Conservation (phyloP, 2,888 invertebrate genomes). For the Stratiomys singularior region DNA sequence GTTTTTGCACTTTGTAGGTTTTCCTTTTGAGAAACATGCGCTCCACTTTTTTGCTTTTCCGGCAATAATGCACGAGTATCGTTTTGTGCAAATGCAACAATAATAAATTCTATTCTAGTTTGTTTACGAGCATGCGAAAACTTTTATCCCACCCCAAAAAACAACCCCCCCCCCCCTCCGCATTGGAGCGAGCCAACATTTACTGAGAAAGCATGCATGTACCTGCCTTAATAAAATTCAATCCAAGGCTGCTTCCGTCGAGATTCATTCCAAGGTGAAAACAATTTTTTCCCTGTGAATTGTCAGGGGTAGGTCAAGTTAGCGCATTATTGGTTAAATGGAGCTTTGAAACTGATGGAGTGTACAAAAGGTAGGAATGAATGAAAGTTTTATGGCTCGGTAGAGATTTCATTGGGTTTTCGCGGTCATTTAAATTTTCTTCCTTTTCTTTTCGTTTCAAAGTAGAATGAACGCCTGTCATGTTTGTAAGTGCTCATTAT, state of each 20-base stretch:
- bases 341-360: neutral
- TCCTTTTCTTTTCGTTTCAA: too few species aligned
- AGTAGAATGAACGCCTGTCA: too few species aligned
- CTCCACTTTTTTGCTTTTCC: constrained; percentile 23
- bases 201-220: neutral
- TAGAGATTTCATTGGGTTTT: neutral
- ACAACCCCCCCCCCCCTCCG: neutral
- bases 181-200: neutral
- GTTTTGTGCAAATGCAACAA: constrained; percentile 15
- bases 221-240: constrained; percentile 2
- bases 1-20: constrained; percentile 37
- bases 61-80: constrained; percentile 19
- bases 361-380: neutral
- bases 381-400: neutral
- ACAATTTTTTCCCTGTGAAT: constrained; percentile 1
- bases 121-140: neutral
- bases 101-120: neutral
- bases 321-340: neutral
- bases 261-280: constrained; percentile 37
- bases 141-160: neutral
- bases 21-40: constrained; percentile 30
- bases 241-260: constrained; percentile 19
- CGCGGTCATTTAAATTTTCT: neutral
- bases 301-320: constrained; percentile 14
- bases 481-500: too few species aligned